Conservation (phyloP, 2,797 vertebrate species). For the Ceryle rudis region DNA sequence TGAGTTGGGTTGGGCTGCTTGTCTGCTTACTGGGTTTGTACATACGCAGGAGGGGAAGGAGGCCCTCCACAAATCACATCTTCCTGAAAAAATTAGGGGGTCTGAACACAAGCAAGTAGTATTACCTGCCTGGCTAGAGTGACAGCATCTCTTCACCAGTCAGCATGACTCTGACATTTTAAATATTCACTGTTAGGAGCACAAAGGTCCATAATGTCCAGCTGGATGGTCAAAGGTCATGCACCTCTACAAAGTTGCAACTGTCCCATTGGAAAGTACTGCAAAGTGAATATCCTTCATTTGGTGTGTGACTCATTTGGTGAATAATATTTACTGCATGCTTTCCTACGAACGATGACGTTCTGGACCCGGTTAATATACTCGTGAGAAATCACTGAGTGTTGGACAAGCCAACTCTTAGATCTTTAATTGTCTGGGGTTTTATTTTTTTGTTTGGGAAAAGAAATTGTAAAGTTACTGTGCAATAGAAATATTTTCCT, state of each 20-base stretch:
- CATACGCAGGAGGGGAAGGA: background rate
- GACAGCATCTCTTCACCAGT: background rate
- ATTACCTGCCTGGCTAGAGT: background rate
- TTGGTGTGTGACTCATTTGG: too few species aligned
- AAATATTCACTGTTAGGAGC: background rate
- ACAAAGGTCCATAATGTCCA: background rate
- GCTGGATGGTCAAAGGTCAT: background rate
- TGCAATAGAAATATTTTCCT: background rate
- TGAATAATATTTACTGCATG: background rate
- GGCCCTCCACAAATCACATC: background rate
- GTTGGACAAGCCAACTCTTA: background rate
- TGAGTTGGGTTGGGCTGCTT: background rate
- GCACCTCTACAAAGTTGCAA: background rate
- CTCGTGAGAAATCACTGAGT: background rate
- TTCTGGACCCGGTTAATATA: background rate
- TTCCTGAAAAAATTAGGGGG: background rate
- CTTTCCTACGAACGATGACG: rapidly evolving
- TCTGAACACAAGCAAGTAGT: background rate
- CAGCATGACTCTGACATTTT: background rate
- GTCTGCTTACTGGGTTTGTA: rapidly evolving
- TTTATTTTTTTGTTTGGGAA: background rate
- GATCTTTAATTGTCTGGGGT: background rate
- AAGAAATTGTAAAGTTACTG: background rate
- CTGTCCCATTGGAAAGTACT: too few species aligned
- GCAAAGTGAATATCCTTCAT: background rate